Evolutionary conservation across 2,888 invertebrate genomes (phyloP).

Genomic region (Teleiodes luculella): DNA sequence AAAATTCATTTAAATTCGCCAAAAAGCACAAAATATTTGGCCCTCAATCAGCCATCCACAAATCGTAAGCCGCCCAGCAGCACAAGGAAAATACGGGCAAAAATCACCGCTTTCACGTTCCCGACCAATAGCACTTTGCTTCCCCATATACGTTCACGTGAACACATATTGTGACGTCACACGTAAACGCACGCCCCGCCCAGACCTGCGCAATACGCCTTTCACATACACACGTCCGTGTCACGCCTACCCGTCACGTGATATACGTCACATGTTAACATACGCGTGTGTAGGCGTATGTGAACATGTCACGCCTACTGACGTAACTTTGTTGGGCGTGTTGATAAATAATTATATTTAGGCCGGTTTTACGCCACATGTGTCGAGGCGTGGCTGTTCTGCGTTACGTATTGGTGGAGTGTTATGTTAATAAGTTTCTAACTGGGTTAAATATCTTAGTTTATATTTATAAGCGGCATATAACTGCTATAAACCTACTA

Average conservation of each 20-base stretch:
- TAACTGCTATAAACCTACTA: too few relatives aligned
- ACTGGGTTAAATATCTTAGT: too few relatives aligned
- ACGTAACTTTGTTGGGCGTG: slow-evolving; percentile 62
- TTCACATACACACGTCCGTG: background rate
- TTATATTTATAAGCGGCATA: too few relatives aligned
- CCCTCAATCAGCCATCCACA: background rate
- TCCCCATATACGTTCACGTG: slow-evolving; percentile 40
- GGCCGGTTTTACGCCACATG: slow-evolving; percentile 36
- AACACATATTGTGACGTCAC: slow-evolving; percentile 47
- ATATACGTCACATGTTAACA: slow-evolving; percentile 55
- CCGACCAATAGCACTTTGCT: background rate
- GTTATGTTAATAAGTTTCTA: background rate
- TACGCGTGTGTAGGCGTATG: too few relatives aligned
- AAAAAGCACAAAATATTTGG: too few relatives aligned
- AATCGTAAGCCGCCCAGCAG: background rate
- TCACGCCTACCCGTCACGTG: slow-evolving; percentile 30
- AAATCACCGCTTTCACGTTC: background rate
- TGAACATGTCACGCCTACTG: slow-evolving; percentile 54
- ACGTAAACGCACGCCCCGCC: slow-evolving; percentile 55
- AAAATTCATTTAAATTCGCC: too few relatives aligned
- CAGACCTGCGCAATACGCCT: slow-evolving; percentile 21
- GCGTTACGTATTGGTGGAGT: slow-evolving; percentile 11
- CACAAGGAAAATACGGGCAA: background rate
- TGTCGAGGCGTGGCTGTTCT: slow-evolving; percentile 42
- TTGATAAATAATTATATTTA: slow-evolving; percentile 34